phyloP scores from a whole-genome alignment of 2,888 invertebrate species.

The Margaritifera margaritifera region DNA sequence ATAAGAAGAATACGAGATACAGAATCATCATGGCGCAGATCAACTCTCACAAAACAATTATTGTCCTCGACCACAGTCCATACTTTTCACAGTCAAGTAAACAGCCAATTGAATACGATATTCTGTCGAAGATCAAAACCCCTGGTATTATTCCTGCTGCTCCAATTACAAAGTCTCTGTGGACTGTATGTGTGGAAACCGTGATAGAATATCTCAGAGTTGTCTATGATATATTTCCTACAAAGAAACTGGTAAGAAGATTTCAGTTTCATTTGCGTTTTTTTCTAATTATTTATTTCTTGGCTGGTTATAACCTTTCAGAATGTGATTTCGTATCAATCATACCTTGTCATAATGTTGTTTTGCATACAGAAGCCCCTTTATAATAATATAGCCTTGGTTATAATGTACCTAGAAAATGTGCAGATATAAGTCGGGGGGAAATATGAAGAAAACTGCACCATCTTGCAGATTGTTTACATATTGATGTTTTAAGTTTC shows the following conservation, averaged over 20 bases:
- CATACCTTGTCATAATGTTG: background rate
- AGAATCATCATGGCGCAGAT: slow-evolving; percentile 16
- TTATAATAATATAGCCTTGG: no score
- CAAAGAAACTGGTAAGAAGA: slow-evolving; percentile 69
- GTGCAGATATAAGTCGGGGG: no score
- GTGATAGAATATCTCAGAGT: slow-evolving; percentile 96
- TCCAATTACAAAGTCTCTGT: slow-evolving; percentile 92
- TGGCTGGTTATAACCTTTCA: background rate
- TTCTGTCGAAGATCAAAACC: slow-evolving; percentile 77
- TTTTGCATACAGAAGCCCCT: no score
- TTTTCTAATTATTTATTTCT: background rate
- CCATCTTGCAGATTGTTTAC: no score
- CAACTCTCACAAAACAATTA: slow-evolving; percentile 88
- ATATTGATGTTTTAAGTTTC: no score
- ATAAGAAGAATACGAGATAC: background rate
- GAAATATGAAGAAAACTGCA: no score
- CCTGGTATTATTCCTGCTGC: slow-evolving; percentile 80
- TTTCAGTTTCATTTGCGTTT: background rate
- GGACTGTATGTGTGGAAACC: slow-evolving; percentile 97
- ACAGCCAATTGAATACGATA: slow-evolving; percentile 87
- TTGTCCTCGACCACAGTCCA: slow-evolving; percentile 94
- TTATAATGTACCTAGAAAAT: no score
- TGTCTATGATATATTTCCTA: slow-evolving; percentile 97
- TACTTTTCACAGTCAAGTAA: slow-evolving; percentile 91
- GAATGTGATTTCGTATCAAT: background rate